phyloP scores from a whole-genome alignment of 2,888 invertebrate genomes.

The Agrochola circellaris region DNA sequence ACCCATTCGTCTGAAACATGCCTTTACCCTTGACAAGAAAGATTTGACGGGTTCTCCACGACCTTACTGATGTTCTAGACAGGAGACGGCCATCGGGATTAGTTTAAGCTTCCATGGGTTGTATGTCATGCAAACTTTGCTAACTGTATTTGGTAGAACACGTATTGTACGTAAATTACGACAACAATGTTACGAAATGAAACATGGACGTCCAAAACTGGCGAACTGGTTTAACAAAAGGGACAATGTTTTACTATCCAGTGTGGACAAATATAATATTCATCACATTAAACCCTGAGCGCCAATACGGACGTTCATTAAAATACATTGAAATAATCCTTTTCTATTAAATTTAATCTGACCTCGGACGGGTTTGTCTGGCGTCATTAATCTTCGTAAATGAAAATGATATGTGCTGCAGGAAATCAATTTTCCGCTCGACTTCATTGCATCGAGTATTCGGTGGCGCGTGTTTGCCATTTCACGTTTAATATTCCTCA shows the following conservation, averaged over 20 bases:
- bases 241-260: constrained; percentile 28
- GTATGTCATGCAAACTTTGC: constrained; percentile 45
- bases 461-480: constrained; percentile 74
- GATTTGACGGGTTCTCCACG: constrained; percentile 68
- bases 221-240: constrained; percentile 38
- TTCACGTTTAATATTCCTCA: constrained; percentile 78
- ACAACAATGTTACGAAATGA: constrained; percentile 42
- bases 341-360: constrained; percentile 63
- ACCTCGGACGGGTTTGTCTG: constrained; percentile 60
- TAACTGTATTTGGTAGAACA: constrained; percentile 50
- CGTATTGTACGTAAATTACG: constrained; percentile 38
- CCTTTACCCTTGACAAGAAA: constrained; percentile 73
- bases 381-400: constrained; percentile 75
- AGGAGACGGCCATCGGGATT: constrained; percentile 55
- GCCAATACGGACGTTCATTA: constrained; percentile 45
- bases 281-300: constrained; percentile 22
- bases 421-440: constrained; percentile 85
- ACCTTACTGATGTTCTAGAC: constrained; percentile 62
- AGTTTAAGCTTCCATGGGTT: constrained; percentile 48
- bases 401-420: constrained; percentile 82
- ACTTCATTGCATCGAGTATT: constrained; percentile 79
- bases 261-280: constrained; percentile 43
- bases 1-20: constrained; percentile 80
- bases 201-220: constrained; percentile 35
- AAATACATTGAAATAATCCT: constrained; percentile 59